Evolutionary conservation across 2,797 vertebrate genomes (phyloP), one percentile per base, ranked within the genome.

Genomic region (Pseudomugil tenellus): DNA sequence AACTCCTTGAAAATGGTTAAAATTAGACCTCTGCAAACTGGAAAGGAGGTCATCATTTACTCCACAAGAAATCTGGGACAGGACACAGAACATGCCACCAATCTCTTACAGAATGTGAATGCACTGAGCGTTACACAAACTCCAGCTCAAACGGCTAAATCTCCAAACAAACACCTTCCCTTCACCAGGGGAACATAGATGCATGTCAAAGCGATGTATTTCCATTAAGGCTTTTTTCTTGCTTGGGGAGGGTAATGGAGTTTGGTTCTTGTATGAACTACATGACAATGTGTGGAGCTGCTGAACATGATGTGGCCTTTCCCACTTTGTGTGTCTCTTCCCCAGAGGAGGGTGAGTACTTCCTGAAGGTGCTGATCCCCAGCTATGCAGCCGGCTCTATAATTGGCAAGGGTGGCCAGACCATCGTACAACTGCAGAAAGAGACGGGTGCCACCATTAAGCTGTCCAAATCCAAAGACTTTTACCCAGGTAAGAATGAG

Each of bases 391-490:
- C 96, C 1, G 96, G 96, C 86, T 98, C 96, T 89, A 97, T 98
- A 92, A 98, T 98, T 61, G 96, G 96, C 81, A 97, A 97, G 85
- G 96, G 96, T 17, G 96, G 96, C 65, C 96, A 98, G 90, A 97
- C 96, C 81, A 98, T 98, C 67, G 96, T 98, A 79, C 96, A 98
- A 90, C 91, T 97, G 74, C 96, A 98, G 93, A 97, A 97, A 84
- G 96, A 98, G 92, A 98, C 96, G 0, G 96, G 96, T 19, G 96
- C 96, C 88, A 98, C 96, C 78, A 97, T 98, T 92, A 98, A 98
- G 87, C 95, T 97, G 85, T 98, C 96, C 89, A 98, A 98, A 94
- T 98, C 96, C 92, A 98, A 98, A 95, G 96, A 97, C 93, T 98
- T 97, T 91, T 98, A 98, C 89, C 96, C 96, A 81, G 96, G 96